These are phyloP conservation scores for Iselma pallidipennis DNA, from an alignment of 2,888 invertebrate species.

Conservation along the genomic window DNA sequence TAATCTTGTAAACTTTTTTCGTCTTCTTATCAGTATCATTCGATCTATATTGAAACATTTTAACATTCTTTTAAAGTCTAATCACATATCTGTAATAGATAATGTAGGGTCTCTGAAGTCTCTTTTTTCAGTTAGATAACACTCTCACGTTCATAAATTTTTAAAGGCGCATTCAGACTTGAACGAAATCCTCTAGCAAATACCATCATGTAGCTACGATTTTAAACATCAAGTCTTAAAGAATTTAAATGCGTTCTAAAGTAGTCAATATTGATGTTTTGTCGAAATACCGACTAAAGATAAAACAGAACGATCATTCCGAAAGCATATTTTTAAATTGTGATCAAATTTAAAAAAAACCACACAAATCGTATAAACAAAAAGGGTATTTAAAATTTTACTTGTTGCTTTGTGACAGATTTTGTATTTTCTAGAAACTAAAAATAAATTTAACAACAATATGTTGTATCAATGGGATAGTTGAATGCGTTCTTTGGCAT, in stretches of 20 bases:
- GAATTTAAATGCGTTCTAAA: neutral
- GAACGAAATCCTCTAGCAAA: neutral
- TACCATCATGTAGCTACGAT: neutral
- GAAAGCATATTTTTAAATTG: no score
- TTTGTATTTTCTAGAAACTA: neutral
- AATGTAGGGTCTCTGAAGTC: neutral
- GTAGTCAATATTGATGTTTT: neutral
- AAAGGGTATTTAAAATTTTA: neutral
- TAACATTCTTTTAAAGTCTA: neutral
- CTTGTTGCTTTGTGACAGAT: neutral
- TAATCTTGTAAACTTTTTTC: neutral
- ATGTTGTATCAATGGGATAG: no score
- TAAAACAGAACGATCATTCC: no score
- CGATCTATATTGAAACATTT: neutral
- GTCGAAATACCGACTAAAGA: neutral
- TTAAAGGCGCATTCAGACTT: neutral
- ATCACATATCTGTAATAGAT: neutral
- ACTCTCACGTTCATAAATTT: slow-evolving; percentile 1
- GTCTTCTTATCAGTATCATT: neutral
- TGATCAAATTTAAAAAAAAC: no score
- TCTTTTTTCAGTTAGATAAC: no score
- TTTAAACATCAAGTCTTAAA: neutral
- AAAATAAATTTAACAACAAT: no score
- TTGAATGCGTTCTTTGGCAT: no score
- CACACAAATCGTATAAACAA: no score